These are phyloP conservation scores for Steinernema feltiae DNA, from an alignment of 1,140 invertebrate genomes.

Conservation along the genomic window DNA sequence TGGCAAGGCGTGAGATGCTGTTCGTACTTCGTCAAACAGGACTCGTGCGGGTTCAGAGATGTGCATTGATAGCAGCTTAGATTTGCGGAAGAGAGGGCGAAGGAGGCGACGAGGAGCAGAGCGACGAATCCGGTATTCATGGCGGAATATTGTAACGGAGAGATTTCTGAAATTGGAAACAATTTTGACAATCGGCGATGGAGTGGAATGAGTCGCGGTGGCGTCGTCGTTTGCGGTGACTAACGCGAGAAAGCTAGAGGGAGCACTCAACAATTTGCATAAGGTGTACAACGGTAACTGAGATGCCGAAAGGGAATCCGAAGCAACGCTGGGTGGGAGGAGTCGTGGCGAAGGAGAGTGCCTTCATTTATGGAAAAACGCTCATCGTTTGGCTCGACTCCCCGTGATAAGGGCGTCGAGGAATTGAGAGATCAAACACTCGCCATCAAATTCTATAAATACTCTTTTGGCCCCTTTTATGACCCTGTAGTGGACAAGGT, in stretches of 20 bases:
- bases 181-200: neutral
- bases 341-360: neutral
- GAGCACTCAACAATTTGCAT: too few relatives aligned
- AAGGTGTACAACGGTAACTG: neutral
- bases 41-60: neutral
- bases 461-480: neutral
- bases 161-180: neutral
- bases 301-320: neutral
- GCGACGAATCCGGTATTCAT: neutral
- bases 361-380: conserved; percentile 9
- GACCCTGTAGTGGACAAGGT: neutral
- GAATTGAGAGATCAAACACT: neutral
- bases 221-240: too few relatives aligned
- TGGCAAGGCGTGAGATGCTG: neutral
- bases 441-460: neutral
- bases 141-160: too few relatives aligned
- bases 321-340: neutral
- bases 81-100: neutral
- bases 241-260: too few relatives aligned
- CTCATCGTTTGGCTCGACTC: neutral
- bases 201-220: too few relatives aligned
- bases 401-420: neutral
- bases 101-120: neutral
- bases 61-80: neutral
- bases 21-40: neutral